A percentile compares a stretch with the other conserved stretches of the same genome.
phyloP scores from a whole-genome alignment of 1,140 invertebrate genomes.

The Drosophila tsacasi region DNA sequence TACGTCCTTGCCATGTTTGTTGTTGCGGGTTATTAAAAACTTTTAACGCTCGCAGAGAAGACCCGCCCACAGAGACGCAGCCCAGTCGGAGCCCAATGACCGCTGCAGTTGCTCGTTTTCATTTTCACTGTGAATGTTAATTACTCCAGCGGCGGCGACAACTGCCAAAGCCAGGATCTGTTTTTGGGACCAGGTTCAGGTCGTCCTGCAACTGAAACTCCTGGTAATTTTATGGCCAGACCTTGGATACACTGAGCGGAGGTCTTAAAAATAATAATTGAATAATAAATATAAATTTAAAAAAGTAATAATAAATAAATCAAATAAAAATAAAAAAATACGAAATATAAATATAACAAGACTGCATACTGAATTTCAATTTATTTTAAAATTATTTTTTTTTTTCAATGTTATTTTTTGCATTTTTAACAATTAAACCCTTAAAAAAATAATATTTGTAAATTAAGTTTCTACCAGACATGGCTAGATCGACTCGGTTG shows the following conservation, averaged over 20 bases:
- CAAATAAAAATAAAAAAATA: no score
- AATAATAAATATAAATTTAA: neutral
- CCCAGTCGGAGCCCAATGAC: neutral
- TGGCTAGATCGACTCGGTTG: no score
- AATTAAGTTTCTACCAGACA: no score
- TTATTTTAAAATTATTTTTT: no score
- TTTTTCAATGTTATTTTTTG: no score
- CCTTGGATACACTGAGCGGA: neutral
- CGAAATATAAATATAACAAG: no score
- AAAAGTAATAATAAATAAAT: neutral
- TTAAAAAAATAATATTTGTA: no score
- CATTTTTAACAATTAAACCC: no score
- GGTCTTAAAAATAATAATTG: no score
- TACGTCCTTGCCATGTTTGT: constrained; percentile 54
- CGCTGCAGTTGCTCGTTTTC: constrained; percentile 70
- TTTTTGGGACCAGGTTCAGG: constrained; percentile 8
- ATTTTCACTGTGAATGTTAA: constrained; percentile 77
- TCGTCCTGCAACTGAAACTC: constrained; percentile 2
- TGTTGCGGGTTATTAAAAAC: constrained; percentile 78
- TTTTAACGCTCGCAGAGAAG: constrained; percentile 48
- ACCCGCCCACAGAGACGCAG: constrained; percentile 1
- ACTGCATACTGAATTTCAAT: no score
- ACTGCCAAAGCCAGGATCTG: constrained; percentile 43
- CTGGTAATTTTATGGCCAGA: neutral
- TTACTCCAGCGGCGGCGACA: constrained; percentile 64